phyloP scores from a whole-genome alignment of 2,888 invertebrate species.

The Dryobota labecula region DNA sequence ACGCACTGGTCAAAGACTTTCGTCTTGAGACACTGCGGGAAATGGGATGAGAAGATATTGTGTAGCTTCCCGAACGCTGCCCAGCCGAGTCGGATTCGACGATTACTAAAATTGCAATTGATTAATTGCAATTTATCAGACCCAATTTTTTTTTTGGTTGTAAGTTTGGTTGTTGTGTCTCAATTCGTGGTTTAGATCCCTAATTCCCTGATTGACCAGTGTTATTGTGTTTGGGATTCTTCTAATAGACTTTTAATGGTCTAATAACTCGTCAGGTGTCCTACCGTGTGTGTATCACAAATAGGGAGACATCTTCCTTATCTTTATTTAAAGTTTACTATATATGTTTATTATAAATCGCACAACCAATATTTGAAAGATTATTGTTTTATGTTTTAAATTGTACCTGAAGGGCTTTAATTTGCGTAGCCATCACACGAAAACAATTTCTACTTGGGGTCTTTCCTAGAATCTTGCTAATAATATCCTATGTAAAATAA shows the following conservation, averaged over 20 bases:
- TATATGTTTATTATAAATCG: not conserved
- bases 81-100: too few species aligned
- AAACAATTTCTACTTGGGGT: conserved; percentile 8
- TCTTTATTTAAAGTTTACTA: not conserved
- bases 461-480: not conserved
- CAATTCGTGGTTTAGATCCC: not conserved
- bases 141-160: too few species aligned
- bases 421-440: not conserved
- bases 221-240: not conserved
- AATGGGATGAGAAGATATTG: too few species aligned
- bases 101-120: too few species aligned
- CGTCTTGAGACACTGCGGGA: too few species aligned
- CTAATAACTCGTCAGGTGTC: not conserved
- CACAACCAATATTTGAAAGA: not conserved
- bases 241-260: not conserved
- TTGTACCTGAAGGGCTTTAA: not conserved
- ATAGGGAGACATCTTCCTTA: not conserved
- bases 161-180: too few species aligned
- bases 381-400: not conserved
- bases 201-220: too few species aligned
- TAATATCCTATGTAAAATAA: conserved; percentile 29
- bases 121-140: too few species aligned
- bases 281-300: too few species aligned
- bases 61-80: too few species aligned
- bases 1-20: too few species aligned